A percentile compares a stretch with the other conserved stretches of the same genome.
Conservation (phyloP, 2,113 vertebrate genomes). For the Coturnix japonica region DNA sequence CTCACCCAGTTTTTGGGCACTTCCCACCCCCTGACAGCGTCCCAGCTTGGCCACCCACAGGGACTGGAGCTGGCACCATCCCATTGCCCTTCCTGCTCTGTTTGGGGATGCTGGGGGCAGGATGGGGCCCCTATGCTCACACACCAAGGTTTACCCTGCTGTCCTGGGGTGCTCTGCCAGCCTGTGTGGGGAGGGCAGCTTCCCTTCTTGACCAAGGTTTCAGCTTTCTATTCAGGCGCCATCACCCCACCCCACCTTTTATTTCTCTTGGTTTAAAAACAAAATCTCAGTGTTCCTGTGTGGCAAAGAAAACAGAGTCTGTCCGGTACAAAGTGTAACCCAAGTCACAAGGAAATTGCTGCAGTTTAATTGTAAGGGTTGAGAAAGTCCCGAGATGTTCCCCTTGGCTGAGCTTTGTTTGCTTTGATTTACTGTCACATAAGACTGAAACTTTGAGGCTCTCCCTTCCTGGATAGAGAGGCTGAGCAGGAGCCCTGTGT, state of each 20-base stretch:
- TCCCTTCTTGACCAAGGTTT: not conserved
- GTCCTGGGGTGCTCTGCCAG: not conserved
- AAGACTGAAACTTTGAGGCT: not conserved
- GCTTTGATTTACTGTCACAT: not conserved
- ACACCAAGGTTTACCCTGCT: not conserved
- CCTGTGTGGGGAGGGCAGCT: fast-evolving
- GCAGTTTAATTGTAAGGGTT: not conserved
- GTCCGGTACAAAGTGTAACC: not conserved
- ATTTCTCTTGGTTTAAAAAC: not conserved
- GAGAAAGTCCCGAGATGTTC: not conserved
- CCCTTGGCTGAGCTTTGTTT: not conserved
- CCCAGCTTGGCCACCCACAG: not conserved
- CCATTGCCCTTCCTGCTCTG: fast-evolving
- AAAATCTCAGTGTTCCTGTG: fast-evolving
- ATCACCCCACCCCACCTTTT: not conserved
- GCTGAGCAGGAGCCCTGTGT: fast-evolving
- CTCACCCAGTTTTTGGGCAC: not conserved
- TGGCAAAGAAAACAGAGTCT: not conserved
- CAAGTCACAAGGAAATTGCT: not conserved
- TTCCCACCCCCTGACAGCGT: fast-evolving
- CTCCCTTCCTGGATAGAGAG: constrained; percentile 28
- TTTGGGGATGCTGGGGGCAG: not conserved
- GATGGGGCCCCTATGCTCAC: not conserved
- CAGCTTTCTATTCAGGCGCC: not conserved
- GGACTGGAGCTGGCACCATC: not conserved